These are phyloP conservation scores for Takifugu flavidus DNA, from an alignment of 2,113 vertebrate genomes.

Conservation along the genomic window DNA sequence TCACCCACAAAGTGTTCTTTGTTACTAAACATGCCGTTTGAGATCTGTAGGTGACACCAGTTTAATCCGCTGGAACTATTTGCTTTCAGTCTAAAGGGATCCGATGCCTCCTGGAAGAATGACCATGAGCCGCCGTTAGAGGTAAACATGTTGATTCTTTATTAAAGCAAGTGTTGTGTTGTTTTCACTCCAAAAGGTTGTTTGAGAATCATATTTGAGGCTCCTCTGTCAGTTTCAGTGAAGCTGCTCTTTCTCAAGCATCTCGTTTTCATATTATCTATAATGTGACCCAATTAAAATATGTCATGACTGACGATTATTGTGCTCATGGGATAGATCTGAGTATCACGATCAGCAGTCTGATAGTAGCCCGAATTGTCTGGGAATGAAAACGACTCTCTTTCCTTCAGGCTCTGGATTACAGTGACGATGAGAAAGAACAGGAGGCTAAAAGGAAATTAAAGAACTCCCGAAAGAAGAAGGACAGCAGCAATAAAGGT, in stretches of 20 bases:
- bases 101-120: constrained; percentile 96
- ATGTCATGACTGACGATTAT: neutral
- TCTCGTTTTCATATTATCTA: neutral
- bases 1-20: neutral
- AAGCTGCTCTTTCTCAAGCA: neutral
- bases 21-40: neutral
- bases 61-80: neutral
- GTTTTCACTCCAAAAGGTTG: neutral
- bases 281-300: too few species aligned
- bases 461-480: constrained; percentile 62
- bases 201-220: neutral
- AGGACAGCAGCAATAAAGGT: neutral
- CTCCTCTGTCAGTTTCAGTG: neutral
- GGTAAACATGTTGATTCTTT: constrained; percentile 44
- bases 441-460: constrained; percentile 82
- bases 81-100: constrained; percentile 81
- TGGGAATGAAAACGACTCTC: too few species aligned
- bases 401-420: constrained; percentile 83
- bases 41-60: too few species aligned
- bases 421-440: constrained; percentile 93
- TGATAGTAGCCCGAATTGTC: neutral
- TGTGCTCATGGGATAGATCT: too few species aligned
- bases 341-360: neutral
- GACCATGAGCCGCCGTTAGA: constrained; percentile 93
- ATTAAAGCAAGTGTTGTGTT: neutral